A percentile compares a stretch with the other conserved stretches of the same genome.
Evolutionary conservation across 92 coral and sea anemone species (phyloP).

Genomic region (Montipora capitata): DNA sequence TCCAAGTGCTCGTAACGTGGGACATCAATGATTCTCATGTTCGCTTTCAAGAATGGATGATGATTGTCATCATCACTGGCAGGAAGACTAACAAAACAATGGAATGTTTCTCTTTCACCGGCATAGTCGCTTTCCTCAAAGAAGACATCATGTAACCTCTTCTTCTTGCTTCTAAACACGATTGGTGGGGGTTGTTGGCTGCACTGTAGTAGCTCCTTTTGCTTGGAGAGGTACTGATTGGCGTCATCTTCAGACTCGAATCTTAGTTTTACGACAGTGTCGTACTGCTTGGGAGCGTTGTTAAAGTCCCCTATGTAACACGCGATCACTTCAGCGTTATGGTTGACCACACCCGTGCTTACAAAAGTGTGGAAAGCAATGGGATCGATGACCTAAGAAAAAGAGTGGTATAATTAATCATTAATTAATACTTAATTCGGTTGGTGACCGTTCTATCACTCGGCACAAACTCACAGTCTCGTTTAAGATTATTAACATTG

Average conservation of each 20-base stretch:
- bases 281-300: constrained; percentile 44
- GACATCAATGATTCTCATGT: constrained; percentile 81
- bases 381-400: constrained; percentile 36
- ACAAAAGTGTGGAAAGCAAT: constrained; percentile 60
- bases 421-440: no score
- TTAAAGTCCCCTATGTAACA: constrained; percentile 53
- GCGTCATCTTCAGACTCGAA: constrained; percentile 57
- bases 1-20: constrained; percentile 87
- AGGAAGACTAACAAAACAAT: constrained; percentile 77
- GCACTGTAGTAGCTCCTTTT: not conserved
- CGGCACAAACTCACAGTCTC: no score
- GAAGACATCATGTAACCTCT: constrained; percentile 19
- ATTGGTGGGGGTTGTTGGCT: constrained; percentile 1
- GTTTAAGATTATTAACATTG: no score
- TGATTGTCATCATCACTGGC: constrained; percentile 40
- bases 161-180: constrained; percentile 35
- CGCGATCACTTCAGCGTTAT: constrained; percentile 53
- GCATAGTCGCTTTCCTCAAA: constrained; percentile 12
- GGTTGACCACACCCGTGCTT: constrained; percentile 64
- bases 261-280: constrained; percentile 45
- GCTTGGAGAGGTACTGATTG: constrained; percentile 22
- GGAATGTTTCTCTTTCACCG: constrained; percentile 14
- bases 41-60: constrained; percentile 49
- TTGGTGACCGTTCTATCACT: no score
- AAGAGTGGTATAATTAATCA: not conserved